Evolutionary conservation across 2,113 vertebrate genomes (phyloP), one percentile per base, ranked within the genome.

Genomic region (Passer montanus): DNA sequence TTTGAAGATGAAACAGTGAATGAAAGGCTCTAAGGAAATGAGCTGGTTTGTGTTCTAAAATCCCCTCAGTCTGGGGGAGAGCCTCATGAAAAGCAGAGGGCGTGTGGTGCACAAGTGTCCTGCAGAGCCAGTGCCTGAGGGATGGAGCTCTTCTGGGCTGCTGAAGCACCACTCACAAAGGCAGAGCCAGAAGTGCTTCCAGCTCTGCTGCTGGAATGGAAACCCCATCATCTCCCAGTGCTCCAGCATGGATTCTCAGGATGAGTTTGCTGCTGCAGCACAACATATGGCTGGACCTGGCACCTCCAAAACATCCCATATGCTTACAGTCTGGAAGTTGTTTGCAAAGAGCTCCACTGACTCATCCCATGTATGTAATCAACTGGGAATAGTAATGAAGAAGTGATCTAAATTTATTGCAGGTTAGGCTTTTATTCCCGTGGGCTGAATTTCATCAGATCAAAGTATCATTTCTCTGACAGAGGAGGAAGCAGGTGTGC

Each of bases 231-330:
- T 63, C 35, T 67, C 15, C 1, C 15, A 43, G 43, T 41, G 23
- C 62, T 82, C 70, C 62, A 82, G 64, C 31, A 15, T 0, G 0
- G 50, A 26, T 82, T 87, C 62, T 85, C 0, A 0, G 75, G 79
- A 73, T 84, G 7, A 41, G 64, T 93, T 87, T 76, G 75, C 70
- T 85, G 11, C 35, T 91, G 75, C 62, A 80, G 17, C 52, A 35
- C 62, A 69, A 10, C 93, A 93, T 87, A 92, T 81, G 91, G 66
- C 56, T 68, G 47, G 79, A 82, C 49, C 58, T 95, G 87, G 94
- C 93, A 94, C 70, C 62, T 91, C 84, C 68, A 89, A 95, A 90
- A 62, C 82, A 35, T 53, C 75, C 90, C 90, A 87, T 95, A 79
- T 95, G 90, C 41, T 87, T 84, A 35, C 63, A 83, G 55, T 93